Evolutionary conservation across 2,113 vertebrate species (phyloP).

Genomic region (Elanus axillaris): DNA sequence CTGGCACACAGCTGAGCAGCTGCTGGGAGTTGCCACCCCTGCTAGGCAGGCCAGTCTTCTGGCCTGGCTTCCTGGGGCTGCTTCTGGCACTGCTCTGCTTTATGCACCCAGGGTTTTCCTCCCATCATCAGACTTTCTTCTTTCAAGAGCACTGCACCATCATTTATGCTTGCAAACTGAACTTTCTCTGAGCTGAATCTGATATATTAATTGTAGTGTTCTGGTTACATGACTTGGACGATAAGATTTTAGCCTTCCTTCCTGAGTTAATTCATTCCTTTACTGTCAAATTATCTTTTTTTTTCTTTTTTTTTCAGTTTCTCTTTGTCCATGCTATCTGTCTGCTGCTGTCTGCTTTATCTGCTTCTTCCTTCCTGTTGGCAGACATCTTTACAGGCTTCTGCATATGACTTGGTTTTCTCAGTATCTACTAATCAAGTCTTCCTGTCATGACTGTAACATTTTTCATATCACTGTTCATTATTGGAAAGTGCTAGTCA

Average conservation of each 20-base stretch:
- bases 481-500: background rate
- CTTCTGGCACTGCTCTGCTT: background rate
- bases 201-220: background rate
- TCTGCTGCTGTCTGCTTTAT: slow-evolving; percentile 54
- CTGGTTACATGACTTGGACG: background rate
- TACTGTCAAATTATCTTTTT: background rate
- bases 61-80: background rate
- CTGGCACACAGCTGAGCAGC: background rate
- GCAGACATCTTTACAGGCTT: slow-evolving; percentile 26
- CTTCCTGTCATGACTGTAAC: background rate
- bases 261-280: background rate
- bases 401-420: slow-evolving; percentile 1
- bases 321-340: slow-evolving; percentile 24
- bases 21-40: background rate
- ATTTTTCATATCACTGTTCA: background rate
- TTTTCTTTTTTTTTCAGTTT: background rate
- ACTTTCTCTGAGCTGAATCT: background rate
- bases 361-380: slow-evolving; percentile 53
- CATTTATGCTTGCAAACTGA: background rate
- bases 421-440: background rate
- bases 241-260: background rate
- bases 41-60: background rate
- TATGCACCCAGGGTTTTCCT: background rate
- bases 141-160: background rate
- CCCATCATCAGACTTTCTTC: background rate